Base-by-base conservation (phyloP, 2,797 vertebrate genomes). In the Smutsia gigantea region DNA sequence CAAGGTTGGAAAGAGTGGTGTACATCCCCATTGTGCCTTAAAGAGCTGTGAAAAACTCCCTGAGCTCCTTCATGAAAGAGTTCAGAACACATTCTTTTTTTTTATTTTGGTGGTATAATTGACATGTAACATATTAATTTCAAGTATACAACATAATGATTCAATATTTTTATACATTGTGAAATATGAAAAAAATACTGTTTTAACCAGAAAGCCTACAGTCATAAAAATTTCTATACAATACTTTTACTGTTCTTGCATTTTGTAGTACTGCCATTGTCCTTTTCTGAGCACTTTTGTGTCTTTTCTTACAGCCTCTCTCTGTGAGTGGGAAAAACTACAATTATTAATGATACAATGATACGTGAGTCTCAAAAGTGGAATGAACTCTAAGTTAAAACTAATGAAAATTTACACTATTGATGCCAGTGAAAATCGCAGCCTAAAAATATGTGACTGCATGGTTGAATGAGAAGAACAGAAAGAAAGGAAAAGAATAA, bases 331-430 rank as follows among this genome's bases (percentile, higher is more conserved):
- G 55, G 51, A 95, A 92, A 87, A 27, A 55, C 57, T 87, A 25
- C 13, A 78, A 34, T 90, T n/a, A 63, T 81, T 77, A 96, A 68
- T 92, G 39, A 69, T 31, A 82, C 37, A 85, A 42, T 64, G 92
- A 64, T 78, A 94, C 89, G 57, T 46, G 11, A 95, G 18, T 57
- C 64, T 78, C 25, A 96, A 89, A 94, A 92, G 29, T 4, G n/a
- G 19, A 83, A 87, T 42, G 46, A 92, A 93, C 19, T 68, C 5
- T 51, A 78, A 72, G 64, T 31, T 75, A 93, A 92, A 94, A 71
- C 34, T 69, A 85, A 18, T 51, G 39, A 90, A 97, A 95, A 87
- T 46, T 9, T 66, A 88, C 7, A 71, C 23, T 84, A 27, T 10
- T 69, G 1, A 29, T 87, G 55, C 72, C 94, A 90, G n/a, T 31